phyloP scores from a whole-genome alignment of 1,140 invertebrate genomes.

The Portunus trituberculatus region DNA sequence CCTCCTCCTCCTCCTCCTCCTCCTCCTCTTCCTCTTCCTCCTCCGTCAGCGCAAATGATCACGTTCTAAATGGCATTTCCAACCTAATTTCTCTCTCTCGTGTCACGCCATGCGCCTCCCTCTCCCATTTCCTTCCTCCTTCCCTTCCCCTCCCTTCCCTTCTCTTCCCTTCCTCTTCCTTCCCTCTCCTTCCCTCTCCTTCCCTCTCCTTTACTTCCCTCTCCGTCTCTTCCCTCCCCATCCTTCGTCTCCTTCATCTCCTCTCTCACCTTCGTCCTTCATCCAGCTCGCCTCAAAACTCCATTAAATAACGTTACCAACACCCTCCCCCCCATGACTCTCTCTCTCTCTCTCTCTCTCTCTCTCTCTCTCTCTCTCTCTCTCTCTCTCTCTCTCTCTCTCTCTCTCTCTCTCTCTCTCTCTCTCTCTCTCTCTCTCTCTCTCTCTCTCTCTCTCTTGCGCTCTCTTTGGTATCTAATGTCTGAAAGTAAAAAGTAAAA shows the following conservation, averaged over 20 bases:
- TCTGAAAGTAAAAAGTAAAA: neutral
- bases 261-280: too few relatives aligned
- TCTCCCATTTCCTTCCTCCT: slow-evolving; percentile 18
- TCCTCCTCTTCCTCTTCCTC: neutral
- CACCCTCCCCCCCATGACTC: neutral
- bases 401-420: neutral
- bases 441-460: neutral
- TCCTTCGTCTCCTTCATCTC: too few relatives aligned
- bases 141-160: neutral
- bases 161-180: neutral
- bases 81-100: neutral
- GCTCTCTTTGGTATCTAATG: neutral
- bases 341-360: neutral
- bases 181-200: too few relatives aligned
- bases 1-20: neutral
- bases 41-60: neutral
- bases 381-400: too few relatives aligned
- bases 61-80: neutral
- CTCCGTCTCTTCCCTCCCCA: neutral
- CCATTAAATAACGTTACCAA: too few relatives aligned
- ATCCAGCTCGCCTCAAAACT: too few relatives aligned
- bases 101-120: neutral
- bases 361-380: too few relatives aligned
- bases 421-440: too few relatives aligned
- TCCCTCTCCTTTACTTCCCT: too few relatives aligned